A percentile compares a stretch with the other conserved stretches of the same genome.
phyloP scores from a whole-genome alignment of 2,888 invertebrate species.

The Conomelus anceps region DNA sequence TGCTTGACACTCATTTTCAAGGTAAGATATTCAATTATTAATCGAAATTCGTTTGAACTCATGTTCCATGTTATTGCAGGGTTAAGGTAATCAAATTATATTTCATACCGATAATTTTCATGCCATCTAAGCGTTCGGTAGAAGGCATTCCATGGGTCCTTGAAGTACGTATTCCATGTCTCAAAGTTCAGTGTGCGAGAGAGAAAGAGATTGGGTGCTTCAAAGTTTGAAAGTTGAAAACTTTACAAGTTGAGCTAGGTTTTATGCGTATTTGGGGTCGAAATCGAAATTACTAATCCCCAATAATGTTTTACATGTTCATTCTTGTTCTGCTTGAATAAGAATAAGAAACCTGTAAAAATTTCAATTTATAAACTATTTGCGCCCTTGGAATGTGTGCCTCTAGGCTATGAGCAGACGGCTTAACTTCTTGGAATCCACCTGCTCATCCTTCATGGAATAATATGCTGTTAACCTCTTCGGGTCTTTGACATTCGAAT shows the following conservation, averaged over 20 bases:
- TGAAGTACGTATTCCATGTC: not conserved
- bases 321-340: not conserved
- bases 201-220: not conserved
- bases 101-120: not conserved
- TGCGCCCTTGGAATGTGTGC: not conserved
- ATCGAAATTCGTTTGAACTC: not conserved
- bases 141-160: not conserved
- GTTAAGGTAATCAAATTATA: not conserved
- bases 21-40: not conserved
- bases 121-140: not conserved
- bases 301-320: not conserved
- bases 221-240: not conserved
- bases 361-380: not conserved
- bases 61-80: not conserved
- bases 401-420: slow-evolving; percentile 4
- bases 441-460: not conserved
- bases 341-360: not conserved
- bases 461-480: not conserved
- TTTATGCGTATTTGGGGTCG: not conserved
- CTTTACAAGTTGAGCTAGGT: not conserved
- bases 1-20: not conserved
- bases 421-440: slow-evolving; percentile 5
- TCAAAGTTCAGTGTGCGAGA: slow-evolving; percentile 1
- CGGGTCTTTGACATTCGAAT: not conserved
- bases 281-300: not conserved